Base-by-base conservation (phyloP, 2,888 invertebrate species). In the Drosophila atroscutellata region DNA sequence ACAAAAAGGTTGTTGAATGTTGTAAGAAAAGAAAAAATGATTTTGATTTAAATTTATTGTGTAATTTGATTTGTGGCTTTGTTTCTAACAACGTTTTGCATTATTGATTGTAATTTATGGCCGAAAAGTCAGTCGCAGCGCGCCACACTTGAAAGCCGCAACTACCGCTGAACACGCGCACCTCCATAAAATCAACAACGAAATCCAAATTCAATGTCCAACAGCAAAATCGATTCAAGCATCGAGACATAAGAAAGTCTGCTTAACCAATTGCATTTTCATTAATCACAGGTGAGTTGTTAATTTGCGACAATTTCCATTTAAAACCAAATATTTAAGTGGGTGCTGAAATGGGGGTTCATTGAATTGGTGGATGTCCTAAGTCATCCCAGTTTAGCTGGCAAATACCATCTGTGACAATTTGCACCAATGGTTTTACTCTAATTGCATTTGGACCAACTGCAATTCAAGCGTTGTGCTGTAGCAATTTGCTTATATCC, bases 71-170 rank as follows among this genome's bases (percentile, higher is more conserved):
- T 80, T 83, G 80, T 75, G 80, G 50, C 66, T 64, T 70, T 59
- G 20, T 54, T 65, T 71, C 61, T 58, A 75, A 74, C 68, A 65
- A 49, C 55, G 56, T 67, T 79, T 70, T 75, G 72, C 82, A 71
- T 85, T 70, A 72, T 80, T 83, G 58, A 85, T 84, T 86, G 67
- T 59, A 56, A 66, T 81, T 83, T 71, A 72, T 75, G 59, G 69
- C 60, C 61, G 36, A 65, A 73, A 58, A 63, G 49, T 58, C 59
- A 60, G 34, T 57, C 51, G 34, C 71, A 62, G 30, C 66, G 73
- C 47, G 72, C 51, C 42, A 72, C 65, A 60, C 42, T 60, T 50
- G 28, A 54, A 26, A 45, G 59, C 32, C 45, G 66, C 49, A 39
- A 36, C 18, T 5, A 52, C 36, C 34, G 55, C 39, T 20, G 37